Base-by-base conservation (phyloP, 2,888 invertebrate species). In the Acanthacorydalis orientalis region DNA sequence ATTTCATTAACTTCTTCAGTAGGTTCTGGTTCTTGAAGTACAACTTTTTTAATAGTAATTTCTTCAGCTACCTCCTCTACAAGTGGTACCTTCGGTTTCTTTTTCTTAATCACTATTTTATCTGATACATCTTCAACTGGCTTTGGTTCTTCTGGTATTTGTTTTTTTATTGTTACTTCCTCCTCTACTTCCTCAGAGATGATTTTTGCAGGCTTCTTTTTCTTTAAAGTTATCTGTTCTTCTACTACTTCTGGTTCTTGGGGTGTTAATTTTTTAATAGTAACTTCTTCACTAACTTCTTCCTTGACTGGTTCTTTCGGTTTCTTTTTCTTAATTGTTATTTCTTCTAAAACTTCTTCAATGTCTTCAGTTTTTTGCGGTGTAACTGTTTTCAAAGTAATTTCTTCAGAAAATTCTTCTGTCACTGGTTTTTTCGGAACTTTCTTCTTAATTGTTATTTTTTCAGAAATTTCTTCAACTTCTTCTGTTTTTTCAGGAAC, bases 241-340 rank as follows among this genome's bases (percentile, higher is more conserved):
- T 54, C 49, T 48, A 56, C 53, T 54, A 63, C 58, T 51, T 61
- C 46, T 31, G 33, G 2, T 31, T 58, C 51, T 9, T 57, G 48
- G 11, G 51, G 53, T 4, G 50, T 43, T 1, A 56, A 55, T 45
- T 63, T 59, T 43, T 53, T 50, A 2, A 51, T 51, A 31, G 56
- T 55, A 11, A 57, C 53, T 1, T 46, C 40, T 0, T 32, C 44
- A 35, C 10, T 61, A 35, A 48, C 52, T 54, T 64, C 63, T 1
- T 63, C 64, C 48, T 66, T 64, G 1, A 57, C 49, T 50, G 42
- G 45, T n/a, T 31, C 31, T 44, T 50, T 51, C 15, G 47, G 45
- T 47, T 51, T 47, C 43, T 69, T n/a, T 51, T 82, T 83, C 60
- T 83, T 83, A 12, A 87, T 72, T 0, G 81, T 86, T 31, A 84